These are phyloP conservation scores for Trogon melanurus DNA, from an alignment of 2,113 vertebrate species.

Conservation along the genomic window DNA sequence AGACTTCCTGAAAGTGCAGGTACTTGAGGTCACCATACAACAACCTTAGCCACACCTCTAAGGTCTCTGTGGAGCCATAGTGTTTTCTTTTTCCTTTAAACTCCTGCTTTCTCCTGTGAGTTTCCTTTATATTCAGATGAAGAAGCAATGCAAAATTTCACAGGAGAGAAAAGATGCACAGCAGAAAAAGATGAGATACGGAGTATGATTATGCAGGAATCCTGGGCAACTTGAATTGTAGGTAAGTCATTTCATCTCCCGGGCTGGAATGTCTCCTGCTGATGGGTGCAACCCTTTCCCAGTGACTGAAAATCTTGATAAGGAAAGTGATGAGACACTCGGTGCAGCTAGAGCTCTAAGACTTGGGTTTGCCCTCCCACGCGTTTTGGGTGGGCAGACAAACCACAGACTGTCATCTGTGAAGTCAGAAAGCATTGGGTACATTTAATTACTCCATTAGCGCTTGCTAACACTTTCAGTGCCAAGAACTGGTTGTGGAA, in stretches of 20 bases:
- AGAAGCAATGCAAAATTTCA: slow-evolving; percentile 13
- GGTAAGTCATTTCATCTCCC: slow-evolving; percentile 48
- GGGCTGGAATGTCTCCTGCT: slow-evolving; percentile 36
- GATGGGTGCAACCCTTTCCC: slow-evolving; percentile 48
- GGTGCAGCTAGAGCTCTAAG: slow-evolving; percentile 30
- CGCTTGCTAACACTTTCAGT: slow-evolving; percentile 29
- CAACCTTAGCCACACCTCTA: neutral
- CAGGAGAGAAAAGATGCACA: neutral
- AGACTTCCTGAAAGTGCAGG: neutral
- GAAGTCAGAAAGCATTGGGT: slow-evolving; percentile 29
- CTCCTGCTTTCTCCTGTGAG: neutral
- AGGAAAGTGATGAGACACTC: slow-evolving; percentile 58
- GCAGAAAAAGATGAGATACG: slow-evolving; percentile 54
- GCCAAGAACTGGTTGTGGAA: slow-evolving; percentile 35
- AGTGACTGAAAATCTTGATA: slow-evolving; percentile 71
- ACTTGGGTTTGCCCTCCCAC: slow-evolving; percentile 62
- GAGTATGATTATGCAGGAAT: slow-evolving; percentile 57
- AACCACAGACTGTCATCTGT: slow-evolving; percentile 60
- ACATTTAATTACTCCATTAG: slow-evolving; percentile 55
- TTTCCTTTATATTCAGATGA: slow-evolving; percentile 14
- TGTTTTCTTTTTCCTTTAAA: neutral
- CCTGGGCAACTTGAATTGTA: slow-evolving; percentile 51
- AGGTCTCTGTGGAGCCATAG: neutral
- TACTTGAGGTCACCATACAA: neutral
- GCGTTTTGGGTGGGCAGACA: slow-evolving; percentile 33